phyloP scores from a whole-genome alignment of 2,888 invertebrate species.

The Orthonychiurus folsomi region DNA sequence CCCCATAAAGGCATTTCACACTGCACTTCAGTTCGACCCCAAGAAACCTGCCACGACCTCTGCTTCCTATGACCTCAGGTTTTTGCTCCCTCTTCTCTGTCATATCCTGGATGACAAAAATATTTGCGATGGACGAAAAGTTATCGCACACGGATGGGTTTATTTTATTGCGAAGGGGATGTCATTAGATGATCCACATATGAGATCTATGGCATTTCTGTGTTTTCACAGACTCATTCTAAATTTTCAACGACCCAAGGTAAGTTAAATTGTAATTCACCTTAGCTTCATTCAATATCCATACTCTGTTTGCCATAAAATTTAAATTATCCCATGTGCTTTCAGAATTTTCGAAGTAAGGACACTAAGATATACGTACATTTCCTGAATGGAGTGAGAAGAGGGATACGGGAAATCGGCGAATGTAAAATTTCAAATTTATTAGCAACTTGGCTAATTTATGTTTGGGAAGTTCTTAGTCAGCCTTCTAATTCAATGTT shows the following conservation, averaged over 20 bases:
- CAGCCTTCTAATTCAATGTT: constrained; percentile 33
- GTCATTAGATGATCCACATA: constrained; percentile 19
- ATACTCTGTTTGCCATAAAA: too few relatives aligned
- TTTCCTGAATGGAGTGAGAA: constrained; percentile 29
- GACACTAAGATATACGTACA: constrained; percentile 37
- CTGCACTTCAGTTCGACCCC: constrained; percentile 27
- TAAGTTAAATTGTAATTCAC: constrained; percentile 11
- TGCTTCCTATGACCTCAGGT: constrained; percentile 32
- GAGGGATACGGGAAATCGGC: constrained; percentile 25
- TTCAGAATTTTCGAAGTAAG: constrained; percentile 20
- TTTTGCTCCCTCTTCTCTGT: constrained; percentile 33
- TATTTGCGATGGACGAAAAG: constrained; percentile 33
- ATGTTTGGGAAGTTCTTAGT: constrained; percentile 28
- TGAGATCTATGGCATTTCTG: constrained; percentile 30
- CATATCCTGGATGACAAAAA: constrained; percentile 34
- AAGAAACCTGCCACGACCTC: constrained; percentile 13
- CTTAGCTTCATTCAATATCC: background rate
- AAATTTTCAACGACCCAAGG: constrained; percentile 29
- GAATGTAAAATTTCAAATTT: constrained; percentile 28
- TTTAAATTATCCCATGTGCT: constrained; percentile 15
- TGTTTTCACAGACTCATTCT: constrained; percentile 29
- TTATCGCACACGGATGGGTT: constrained; percentile 36
- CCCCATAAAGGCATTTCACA: constrained; percentile 31
- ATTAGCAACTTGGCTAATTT: constrained; percentile 35
- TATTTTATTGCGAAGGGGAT: constrained; percentile 35